A percentile compares a stretch with the other conserved stretches of the same genome.
Evolutionary conservation across 2,113 vertebrate species (phyloP).

Genomic region (Athene noctua): DNA sequence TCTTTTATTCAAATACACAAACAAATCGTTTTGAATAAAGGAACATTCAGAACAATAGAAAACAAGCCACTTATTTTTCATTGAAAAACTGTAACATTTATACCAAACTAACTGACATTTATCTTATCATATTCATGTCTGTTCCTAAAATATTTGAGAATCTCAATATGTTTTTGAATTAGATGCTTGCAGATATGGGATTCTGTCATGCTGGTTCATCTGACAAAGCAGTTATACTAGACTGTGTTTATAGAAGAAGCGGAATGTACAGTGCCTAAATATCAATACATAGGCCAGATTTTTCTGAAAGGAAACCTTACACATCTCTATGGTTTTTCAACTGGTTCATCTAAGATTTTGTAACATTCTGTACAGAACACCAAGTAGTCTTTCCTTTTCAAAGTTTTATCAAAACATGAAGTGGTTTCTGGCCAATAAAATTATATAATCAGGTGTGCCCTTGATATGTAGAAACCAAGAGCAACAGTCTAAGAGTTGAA

Average conservation of each 20-base stretch:
- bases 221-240: not conserved
- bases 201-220: not conserved
- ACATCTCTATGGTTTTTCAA: not conserved
- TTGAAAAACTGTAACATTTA: not conserved
- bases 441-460: not conserved
- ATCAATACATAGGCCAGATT: not conserved
- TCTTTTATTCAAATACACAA: conserved; percentile 16
- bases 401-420: not conserved
- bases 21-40: not conserved
- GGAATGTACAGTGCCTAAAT: not conserved
- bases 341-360: not conserved
- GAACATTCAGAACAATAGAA: not conserved
- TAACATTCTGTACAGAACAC: not conserved
- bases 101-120: not conserved
- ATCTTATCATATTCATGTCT: not conserved
- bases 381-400: not conserved
- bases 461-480: not conserved
- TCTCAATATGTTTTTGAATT: not conserved
- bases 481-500: not conserved
- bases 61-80: not conserved
- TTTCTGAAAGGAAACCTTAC: not conserved
- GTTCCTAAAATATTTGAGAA: not conserved
- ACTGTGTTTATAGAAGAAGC: not conserved
- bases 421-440: not conserved
- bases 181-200: not conserved